Evolutionary conservation across 2,113 vertebrate genomes (phyloP).

Genomic region (Pogona vitticeps): DNA sequence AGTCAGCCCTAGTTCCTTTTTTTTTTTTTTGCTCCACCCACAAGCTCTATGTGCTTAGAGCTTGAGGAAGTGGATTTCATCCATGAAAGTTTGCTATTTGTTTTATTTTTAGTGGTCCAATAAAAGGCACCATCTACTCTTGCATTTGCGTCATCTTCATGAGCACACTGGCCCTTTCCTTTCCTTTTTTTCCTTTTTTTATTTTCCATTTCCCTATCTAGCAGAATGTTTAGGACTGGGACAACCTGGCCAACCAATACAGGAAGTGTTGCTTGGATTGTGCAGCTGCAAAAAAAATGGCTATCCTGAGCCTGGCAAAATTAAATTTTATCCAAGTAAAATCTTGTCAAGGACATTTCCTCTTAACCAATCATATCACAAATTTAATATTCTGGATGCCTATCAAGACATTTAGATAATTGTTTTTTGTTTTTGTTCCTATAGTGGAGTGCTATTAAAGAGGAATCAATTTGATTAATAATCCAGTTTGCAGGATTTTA

Average conservation of each 20-base stretch:
- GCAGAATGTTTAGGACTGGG: background rate
- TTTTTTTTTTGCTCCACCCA: too few relatives aligned
- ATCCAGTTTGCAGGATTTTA: background rate
- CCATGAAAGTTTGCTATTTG: too few relatives aligned
- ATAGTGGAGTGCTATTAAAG: background rate
- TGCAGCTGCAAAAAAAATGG: background rate
- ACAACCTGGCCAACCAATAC: background rate
- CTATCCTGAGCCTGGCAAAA: background rate
- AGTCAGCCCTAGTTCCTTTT: too few relatives aligned
- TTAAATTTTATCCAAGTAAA: background rate
- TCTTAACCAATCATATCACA: background rate
- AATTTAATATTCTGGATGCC: background rate
- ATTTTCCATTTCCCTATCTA: background rate
- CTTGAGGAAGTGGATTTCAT: too few relatives aligned
- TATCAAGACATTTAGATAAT: background rate
- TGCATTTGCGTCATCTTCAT: too few relatives aligned
- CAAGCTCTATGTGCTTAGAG: too few relatives aligned
- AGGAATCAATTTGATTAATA: background rate
- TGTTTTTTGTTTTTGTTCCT: background rate
- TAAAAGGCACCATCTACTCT: too few relatives aligned
- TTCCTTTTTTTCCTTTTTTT: too few relatives aligned
- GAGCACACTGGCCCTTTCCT: too few relatives aligned
- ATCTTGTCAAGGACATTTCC: background rate
- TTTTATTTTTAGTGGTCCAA: too few relatives aligned
- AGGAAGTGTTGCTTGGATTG: background rate